phyloP scores from a whole-genome alignment of 2,888 invertebrate species.

The Nowickia ferox region DNA sequence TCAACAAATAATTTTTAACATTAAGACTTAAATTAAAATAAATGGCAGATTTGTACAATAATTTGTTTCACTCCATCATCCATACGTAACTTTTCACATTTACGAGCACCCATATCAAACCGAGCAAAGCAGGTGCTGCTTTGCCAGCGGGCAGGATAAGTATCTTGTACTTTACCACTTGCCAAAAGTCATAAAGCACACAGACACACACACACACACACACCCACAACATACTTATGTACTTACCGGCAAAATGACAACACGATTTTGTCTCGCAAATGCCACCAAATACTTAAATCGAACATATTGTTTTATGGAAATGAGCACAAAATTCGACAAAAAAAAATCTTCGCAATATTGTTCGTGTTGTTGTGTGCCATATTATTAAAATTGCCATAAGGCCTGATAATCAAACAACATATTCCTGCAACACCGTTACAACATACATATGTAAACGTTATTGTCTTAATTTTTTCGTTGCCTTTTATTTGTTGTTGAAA shows the following conservation, averaged over 20 bases:
- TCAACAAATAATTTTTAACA: background rate
- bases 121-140: constrained; percentile 32
- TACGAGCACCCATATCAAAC: background rate
- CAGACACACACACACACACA: background rate
- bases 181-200: constrained; percentile 16
- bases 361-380: constrained; percentile 33
- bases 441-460: constrained; percentile 35
- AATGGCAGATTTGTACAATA: background rate
- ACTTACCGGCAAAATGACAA: background rate
- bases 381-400: constrained; percentile 64
- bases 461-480: constrained; percentile 8
- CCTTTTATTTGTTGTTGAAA: background rate
- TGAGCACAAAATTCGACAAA: constrained; percentile 38
- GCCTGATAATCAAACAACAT: constrained; percentile 54
- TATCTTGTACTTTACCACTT: constrained; percentile 33
- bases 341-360: constrained; percentile 9
- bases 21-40: background rate
- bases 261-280: constrained; percentile 40
- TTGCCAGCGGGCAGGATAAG: constrained; percentile 25
- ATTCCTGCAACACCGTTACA: constrained; percentile 25
- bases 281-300: constrained; percentile 62
- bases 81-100: background rate
- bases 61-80: background rate
- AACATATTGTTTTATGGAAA: constrained; percentile 69
- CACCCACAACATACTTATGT: background rate